phyloP scores from a whole-genome alignment of 1,140 invertebrate genomes.

The Lanistes nyassanus region DNA sequence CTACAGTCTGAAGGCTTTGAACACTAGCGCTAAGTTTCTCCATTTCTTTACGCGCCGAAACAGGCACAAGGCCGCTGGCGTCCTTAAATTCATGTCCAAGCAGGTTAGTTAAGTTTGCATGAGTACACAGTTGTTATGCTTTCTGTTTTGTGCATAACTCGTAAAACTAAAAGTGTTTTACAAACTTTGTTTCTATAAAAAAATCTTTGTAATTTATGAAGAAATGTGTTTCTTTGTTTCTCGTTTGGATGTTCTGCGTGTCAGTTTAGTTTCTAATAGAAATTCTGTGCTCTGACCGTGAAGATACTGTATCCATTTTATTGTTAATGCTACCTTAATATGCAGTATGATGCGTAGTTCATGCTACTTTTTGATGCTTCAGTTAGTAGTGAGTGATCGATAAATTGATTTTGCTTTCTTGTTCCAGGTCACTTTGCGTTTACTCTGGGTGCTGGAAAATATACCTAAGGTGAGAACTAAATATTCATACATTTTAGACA shows the following conservation, averaged over 20 bases:
- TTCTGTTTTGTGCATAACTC: not conserved
- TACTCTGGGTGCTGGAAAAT: slow-evolving; percentile 83
- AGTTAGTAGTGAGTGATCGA: not conserved
- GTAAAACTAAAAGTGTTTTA: not conserved
- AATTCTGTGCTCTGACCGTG: too few relatives aligned
- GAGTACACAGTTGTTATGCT: not conserved
- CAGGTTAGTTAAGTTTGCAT: slow-evolving; percentile 47
- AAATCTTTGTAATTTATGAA: too few relatives aligned
- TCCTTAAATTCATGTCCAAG: slow-evolving; percentile 63
- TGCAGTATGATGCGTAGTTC: too few relatives aligned
- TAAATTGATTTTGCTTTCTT: not conserved
- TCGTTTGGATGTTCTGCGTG: too few relatives aligned
- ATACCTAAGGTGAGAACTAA: slow-evolving; percentile 68
- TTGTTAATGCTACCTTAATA: too few relatives aligned
- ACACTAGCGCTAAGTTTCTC: slow-evolving; percentile 74
- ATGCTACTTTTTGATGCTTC: not conserved
- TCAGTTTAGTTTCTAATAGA: too few relatives aligned
- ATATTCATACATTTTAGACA: not conserved
- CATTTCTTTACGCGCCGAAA: slow-evolving; percentile 81
- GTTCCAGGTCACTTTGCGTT: slow-evolving; percentile 79
- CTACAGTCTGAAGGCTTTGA: slow-evolving; percentile 76
- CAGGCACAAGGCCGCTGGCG: slow-evolving; percentile 78
- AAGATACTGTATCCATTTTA: too few relatives aligned
- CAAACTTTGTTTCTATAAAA: too few relatives aligned
- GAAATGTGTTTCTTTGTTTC: too few relatives aligned